These are phyloP conservation scores for Melanophora roralis DNA, from an alignment of 2,888 invertebrate species.

Conservation along the genomic window DNA sequence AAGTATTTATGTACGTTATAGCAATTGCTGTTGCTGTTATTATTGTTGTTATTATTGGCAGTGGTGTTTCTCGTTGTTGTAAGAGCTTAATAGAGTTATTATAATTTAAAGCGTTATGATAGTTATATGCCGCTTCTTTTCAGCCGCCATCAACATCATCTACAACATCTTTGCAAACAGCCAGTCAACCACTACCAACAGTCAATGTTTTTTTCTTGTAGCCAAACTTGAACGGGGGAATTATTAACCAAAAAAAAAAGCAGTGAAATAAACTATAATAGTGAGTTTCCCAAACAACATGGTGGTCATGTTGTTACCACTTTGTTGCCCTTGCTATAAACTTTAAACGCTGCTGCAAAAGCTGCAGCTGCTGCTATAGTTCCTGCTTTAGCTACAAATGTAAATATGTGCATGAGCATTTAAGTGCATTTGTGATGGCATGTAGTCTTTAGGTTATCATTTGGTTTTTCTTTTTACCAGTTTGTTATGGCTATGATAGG, in stretches of 20 bases:
- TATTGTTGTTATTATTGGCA: background rate
- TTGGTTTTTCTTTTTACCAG: conserved; percentile 2
- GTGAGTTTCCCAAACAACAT: conserved; percentile 56
- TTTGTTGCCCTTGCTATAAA: conserved; percentile 33
- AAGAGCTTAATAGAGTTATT: conserved; percentile 73
- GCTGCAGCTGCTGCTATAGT: conserved; percentile 11
- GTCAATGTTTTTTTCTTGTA: conserved; percentile 14
- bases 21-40: background rate
- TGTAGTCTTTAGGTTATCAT: conserved; percentile 43
- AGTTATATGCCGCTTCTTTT: conserved; percentile 57
- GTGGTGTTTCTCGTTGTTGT: conserved; percentile 43
- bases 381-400: conserved; percentile 21
- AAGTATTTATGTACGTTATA: background rate
- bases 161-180: conserved; percentile 36
- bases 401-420: background rate
- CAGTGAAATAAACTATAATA: conserved; percentile 29
- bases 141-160: conserved; percentile 43
- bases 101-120: conserved; percentile 76
- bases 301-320: conserved; percentile 60
- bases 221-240: conserved; percentile 19
- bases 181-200: conserved; percentile 42
- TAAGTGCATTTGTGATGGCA: background rate
- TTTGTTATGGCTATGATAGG: conserved; percentile 32
- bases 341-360: background rate
- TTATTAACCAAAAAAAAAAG: conserved; percentile 36